Evolutionary conservation across 2,888 invertebrate genomes (phyloP), one percentile per base, ranked within the genome.

Genomic region (Stramonita haemastoma): DNA sequence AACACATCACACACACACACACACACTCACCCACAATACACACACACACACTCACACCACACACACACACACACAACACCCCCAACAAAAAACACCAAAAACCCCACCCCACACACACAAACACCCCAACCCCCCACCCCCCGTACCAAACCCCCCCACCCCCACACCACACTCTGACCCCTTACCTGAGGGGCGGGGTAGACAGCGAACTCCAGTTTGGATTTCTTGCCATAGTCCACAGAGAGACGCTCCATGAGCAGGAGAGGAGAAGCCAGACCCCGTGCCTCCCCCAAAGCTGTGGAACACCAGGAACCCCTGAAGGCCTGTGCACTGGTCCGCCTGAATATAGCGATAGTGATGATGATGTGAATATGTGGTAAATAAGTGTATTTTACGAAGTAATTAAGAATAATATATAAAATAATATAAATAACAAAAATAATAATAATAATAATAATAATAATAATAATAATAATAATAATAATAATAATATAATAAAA

Each of bases 211-310:
- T 95, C 94, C 86, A 94, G 91, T 91, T 94, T 94, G 79, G 94
- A 93, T 90, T 94, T 94, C 92, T 94, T 94, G 84, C 95, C 92
- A 94, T 97, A 98, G 92, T 97, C 97, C 34, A 96, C 96, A 0
- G 97, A 97, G 4, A 98, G 96, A 90, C 98, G 97, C 96, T 98
- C 98, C 98, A 98, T 98, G 56, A 98, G 96, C 83, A 98, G 96
- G 1, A n/a, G 98, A 98, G 0, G 98, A 98, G 96, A 98, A 98
- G 0, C 98, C 98, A 0, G 89, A 95, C 17, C 94, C 94, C 77
- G 94, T 94, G 26, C 94, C 94, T 81, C 94, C 94, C 97, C 98
- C 96, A 91, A 98, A 90, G 83, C 91, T 91, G 89, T 98, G 98
- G 96, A 98, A 98, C 90, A 98, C 97, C 84, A 96, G 93, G 92